Conservation (phyloP, 2,113 vertebrate genomes). For the Coracopsis vasa region DNA sequence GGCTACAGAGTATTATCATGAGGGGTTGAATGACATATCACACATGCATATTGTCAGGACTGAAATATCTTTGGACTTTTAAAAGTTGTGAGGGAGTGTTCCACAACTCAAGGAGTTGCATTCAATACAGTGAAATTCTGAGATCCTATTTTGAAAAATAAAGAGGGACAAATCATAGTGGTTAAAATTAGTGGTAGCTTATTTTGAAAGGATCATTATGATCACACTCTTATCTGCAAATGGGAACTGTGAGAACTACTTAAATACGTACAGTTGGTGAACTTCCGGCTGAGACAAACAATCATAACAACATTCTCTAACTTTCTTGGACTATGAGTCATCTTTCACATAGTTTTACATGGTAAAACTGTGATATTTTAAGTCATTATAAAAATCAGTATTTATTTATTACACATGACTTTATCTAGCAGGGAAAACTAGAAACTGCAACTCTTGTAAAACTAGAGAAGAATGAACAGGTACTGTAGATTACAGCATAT, state of each 20-base stretch:
- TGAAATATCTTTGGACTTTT: conserved; percentile 17
- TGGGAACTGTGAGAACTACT: background rate
- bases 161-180: background rate
- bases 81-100: background rate
- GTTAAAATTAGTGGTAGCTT: conserved; percentile 27
- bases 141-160: background rate
- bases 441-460: background rate
- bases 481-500: background rate
- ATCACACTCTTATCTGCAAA: conserved; percentile 21
- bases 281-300: background rate
- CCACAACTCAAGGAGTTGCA: background rate
- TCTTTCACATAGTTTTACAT: background rate
- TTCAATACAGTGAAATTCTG: background rate
- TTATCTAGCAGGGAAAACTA: background rate
- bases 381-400: background rate
- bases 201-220: conserved; percentile 1
- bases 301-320: background rate
- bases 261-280: background rate
- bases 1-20: background rate
- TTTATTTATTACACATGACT: background rate
- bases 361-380: background rate
- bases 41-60: background rate
- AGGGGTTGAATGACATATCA: background rate
- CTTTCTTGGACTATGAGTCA: background rate
- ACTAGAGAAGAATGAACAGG: background rate